Evolutionary conservation across 2,888 invertebrate genomes (phyloP).

Genomic region (Oligia fasciuncula): DNA sequence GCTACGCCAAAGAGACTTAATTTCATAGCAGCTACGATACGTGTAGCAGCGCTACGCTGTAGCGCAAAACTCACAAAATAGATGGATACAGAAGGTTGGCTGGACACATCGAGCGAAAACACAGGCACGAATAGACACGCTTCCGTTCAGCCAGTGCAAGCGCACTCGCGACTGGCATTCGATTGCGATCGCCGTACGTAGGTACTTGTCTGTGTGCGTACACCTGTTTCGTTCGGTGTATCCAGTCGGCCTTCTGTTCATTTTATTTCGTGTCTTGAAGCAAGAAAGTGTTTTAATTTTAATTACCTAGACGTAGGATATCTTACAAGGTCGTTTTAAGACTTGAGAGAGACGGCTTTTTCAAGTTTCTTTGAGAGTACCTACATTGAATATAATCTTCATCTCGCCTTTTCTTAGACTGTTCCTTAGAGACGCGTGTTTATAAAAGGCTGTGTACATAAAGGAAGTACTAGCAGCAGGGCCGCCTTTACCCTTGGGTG

Average conservation of each 20-base stretch:
- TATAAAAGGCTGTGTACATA: background rate
- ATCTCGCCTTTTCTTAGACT: conserved; percentile 29
- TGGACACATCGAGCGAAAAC: background rate
- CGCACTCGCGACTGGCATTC: background rate
- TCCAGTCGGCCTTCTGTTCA: background rate
- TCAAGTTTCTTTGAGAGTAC: conserved; percentile 35
- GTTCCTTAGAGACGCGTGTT: conserved; percentile 15
- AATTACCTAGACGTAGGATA: conserved; percentile 47
- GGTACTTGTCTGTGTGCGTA: background rate
- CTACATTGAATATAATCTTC: conserved; percentile 45
- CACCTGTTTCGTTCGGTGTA: background rate
- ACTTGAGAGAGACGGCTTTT: conserved; percentile 25
- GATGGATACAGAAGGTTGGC: background rate
- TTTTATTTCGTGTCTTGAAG: conserved; percentile 5
- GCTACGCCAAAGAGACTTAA: conserved; percentile 52
- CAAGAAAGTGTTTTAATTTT: conserved; percentile 59
- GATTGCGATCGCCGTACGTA: background rate
- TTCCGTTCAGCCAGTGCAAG: background rate
- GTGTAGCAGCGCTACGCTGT: conserved; percentile 44
- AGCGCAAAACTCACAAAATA: conserved; percentile 1
- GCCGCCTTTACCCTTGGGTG: no score
- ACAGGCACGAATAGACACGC: background rate
- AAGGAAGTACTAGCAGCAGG: background rate
- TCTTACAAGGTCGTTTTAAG: conserved; percentile 40
- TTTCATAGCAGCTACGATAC: conserved; percentile 48